phyloP scores from a whole-genome alignment of 1,140 invertebrate genomes.

The Papilio xuthus region DNA sequence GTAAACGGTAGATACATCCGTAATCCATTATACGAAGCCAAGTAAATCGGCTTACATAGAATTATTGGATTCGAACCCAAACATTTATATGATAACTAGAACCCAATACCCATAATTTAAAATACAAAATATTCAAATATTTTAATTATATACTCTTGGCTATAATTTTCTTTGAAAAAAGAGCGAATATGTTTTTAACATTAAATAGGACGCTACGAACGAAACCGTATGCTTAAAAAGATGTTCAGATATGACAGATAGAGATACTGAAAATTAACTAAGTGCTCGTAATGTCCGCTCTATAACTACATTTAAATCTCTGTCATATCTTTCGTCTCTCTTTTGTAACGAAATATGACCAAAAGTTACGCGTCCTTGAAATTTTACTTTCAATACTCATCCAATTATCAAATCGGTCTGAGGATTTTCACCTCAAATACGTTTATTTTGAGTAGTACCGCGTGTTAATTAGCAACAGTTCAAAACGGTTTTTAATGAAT shows the following conservation, averaged over 20 bases:
- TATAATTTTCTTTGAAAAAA: no score
- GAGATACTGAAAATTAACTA: no score
- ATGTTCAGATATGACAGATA: no score
- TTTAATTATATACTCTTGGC: no score
- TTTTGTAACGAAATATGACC: neutral
- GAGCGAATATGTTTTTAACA: no score
- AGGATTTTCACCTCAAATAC: constrained; percentile 1
- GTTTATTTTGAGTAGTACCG: neutral
- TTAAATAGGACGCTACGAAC: no score
- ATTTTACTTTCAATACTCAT: constrained; percentile 1
- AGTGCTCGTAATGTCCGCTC: no score
- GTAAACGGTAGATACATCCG: neutral
- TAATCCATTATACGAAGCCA: constrained; percentile 33
- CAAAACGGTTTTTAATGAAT: neutral
- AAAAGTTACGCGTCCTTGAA: neutral
- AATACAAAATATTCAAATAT: no score
- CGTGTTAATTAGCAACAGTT: neutral
- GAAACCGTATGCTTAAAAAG: no score
- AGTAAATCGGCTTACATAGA: constrained; percentile 10
- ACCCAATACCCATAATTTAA: neutral
- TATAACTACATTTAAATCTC: no score
- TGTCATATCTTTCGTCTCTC: neutral
- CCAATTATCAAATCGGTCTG: constrained; percentile 1
- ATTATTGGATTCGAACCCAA: constrained; percentile 28
- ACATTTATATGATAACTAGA: neutral